Evolutionary conservation across 2,888 invertebrate species (phyloP).

Genomic region (Mesorhabditis sp.): DNA sequence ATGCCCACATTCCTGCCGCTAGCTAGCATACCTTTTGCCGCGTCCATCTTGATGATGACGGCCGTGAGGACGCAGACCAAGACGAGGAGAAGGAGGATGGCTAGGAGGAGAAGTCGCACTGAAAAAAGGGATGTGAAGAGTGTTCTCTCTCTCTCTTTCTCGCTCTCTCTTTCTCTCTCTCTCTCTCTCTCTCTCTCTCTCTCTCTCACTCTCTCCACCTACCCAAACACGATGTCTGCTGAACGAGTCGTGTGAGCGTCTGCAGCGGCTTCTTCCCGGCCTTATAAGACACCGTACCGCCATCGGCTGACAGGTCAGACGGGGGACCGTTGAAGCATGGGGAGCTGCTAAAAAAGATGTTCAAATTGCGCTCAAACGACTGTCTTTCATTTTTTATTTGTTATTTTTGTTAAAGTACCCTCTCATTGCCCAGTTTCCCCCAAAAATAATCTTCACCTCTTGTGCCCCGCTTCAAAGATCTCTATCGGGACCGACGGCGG

Average conservation of each 20-base stretch:
- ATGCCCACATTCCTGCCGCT: no score
- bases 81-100: constrained; percentile 23
- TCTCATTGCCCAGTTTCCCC: background rate
- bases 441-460: background rate
- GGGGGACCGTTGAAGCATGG: constrained; percentile 37
- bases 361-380: background rate
- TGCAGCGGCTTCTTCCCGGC: constrained; percentile 3
- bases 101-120: constrained; percentile 12
- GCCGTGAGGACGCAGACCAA: constrained; percentile 22
- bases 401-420: no score
- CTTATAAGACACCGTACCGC: background rate
- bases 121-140: no score
- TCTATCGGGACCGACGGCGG: constrained; percentile 4
- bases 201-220: background rate
- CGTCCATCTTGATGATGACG: constrained; percentile 25
- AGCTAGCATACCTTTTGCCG: constrained; percentile 16
- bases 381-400: background rate
- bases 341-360: constrained; percentile 24
- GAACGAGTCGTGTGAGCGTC: background rate
- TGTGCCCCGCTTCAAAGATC: background rate
- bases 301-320: constrained; percentile 7
- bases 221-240: constrained; percentile 6
- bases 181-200: background rate
- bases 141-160: background rate
- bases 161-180: background rate